Base-by-base conservation (phyloP, 30 jellyfish, hydroid and myxozoan species). In the Aurelia sp. region DNA sequence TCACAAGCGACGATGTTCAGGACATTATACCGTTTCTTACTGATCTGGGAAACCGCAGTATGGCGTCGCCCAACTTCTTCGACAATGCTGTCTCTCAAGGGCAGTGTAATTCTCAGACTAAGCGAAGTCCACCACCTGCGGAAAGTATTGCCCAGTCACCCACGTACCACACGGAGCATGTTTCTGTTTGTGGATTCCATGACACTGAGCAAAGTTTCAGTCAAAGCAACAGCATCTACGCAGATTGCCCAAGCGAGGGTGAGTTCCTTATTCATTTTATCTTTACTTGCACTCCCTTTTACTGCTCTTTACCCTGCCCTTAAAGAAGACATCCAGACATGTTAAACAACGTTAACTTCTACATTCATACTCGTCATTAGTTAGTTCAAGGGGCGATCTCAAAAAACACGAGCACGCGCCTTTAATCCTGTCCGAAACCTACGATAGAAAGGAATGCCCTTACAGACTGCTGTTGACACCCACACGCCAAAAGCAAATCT, bases 1-100 rank as follows among this genome's bases (percentile, higher is more conserved):
- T 89, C 13, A 90, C 97, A 5, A 88, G 89, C n/a, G 97, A 89
- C 13, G 91, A 80, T 76, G 97, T 89, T 27, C 92, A 89, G 76
- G 97, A 89, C 52, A 80, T 89, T 19, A 67, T 89, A 61, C 97
- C 97, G 38, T 89, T 90, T 66, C 61, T 89, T 47, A 81, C 87
- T 17, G 97, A 89, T 44, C 78, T 89, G 48, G 84, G 90, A 11
- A 74, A 80, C 75, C 90, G 96, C 18, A 76, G 90, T 66, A 87
- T 87, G 83, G 88, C 96, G 16, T 87, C 96, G 74, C 96, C 96
- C 44, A 77, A 69, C 61, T 79, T 78, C 88, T 80, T 88, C 90
- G 91, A 80, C 48, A 84, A 81, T 5, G 67, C 63, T 47, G 80
- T 55, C 75, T 65, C 38, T 31, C 91, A 88, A 30, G 86, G 88